Percentiles rank a stretch among this genome's conserved stretches.
phyloP scores from a whole-genome alignment of 64 coral and sea anemone genomes.

The Montipora foliosa region DNA sequence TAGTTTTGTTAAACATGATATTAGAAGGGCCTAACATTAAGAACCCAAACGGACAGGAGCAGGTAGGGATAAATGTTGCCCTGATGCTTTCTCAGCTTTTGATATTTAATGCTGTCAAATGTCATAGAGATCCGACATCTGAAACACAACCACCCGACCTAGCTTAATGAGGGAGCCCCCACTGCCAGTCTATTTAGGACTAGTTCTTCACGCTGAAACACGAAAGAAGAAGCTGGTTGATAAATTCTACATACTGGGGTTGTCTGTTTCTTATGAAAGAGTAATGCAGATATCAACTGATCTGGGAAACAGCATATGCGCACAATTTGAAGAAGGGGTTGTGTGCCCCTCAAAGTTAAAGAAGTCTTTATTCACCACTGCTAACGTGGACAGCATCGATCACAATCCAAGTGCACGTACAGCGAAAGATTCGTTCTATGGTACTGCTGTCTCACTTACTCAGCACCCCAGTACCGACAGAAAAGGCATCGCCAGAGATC shows the following conservation, averaged over 20 bases:
- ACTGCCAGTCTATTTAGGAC: constrained; percentile 18
- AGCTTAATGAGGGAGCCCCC: constrained; percentile 35
- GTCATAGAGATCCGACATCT: constrained; percentile 4
- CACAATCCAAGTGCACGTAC: background rate
- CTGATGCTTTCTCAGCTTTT: constrained; percentile 37
- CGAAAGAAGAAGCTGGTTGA: constrained; percentile 27
- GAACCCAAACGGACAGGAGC: constrained; percentile 32
- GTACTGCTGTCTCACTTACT: background rate
- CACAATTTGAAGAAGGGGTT: constrained; percentile 27
- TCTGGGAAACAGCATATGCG: background rate
- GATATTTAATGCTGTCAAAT: constrained; percentile 35
- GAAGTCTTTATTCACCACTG: background rate
- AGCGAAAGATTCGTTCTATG: background rate
- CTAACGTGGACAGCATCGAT: constrained; percentile 17
- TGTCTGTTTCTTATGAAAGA: constrained; percentile 22
- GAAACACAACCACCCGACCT: constrained; percentile 16
- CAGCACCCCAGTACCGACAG: background rate
- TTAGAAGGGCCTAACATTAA: constrained; percentile 33
- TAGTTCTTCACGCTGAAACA: constrained; percentile 33
- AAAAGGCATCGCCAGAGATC: background rate
- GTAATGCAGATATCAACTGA: constrained; percentile 18
- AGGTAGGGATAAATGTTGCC: constrained; percentile 11
- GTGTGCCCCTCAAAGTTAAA: constrained; percentile 46
- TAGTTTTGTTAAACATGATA: constrained; percentile 25
- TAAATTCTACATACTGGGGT: constrained; percentile 8